These are phyloP conservation scores for Pelodytes ibericus DNA, from an alignment of 2,797 vertebrate genomes.

Conservation along the genomic window DNA sequence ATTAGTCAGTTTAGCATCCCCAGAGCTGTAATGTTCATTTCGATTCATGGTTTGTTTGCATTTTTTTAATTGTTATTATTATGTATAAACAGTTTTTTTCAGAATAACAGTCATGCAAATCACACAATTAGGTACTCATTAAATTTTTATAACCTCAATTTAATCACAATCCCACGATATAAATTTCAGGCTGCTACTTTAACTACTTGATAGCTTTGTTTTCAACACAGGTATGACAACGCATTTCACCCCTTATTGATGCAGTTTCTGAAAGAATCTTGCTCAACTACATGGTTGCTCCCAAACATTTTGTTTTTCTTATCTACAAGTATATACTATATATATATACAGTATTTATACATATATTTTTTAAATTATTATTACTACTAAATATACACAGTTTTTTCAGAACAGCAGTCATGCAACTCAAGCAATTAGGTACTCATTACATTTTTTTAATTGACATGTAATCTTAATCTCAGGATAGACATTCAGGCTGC, in stretches of 20 bases:
- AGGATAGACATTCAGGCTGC: background rate
- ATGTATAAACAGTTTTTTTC: constrained; percentile 8
- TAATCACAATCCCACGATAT: constrained; percentile 16
- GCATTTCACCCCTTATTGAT: too few species aligned
- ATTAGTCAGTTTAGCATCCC: constrained; percentile 10
- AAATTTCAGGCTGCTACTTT: background rate
- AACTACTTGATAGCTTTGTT: background rate
- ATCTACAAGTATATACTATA: too few species aligned
- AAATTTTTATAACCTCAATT: constrained; percentile 13
- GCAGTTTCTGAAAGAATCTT: too few species aligned
- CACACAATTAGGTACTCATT: constrained; percentile 37
- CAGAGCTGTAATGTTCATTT: constrained; percentile 30
- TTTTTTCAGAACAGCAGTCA: background rate
- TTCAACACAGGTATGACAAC: too few species aligned
- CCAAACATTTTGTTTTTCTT: too few species aligned
- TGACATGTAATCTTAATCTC: constrained; percentile 5
- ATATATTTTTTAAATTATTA: background rate
- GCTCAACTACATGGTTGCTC: too few species aligned
- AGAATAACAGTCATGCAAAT: constrained; percentile 22
- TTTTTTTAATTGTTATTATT: constrained; percentile 25
- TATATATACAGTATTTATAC: too few species aligned
- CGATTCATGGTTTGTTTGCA: background rate
- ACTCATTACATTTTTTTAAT: constrained; percentile 22
- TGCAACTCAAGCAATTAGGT: background rate
- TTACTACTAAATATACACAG: constrained; percentile 11